Base-by-base conservation (phyloP, 2,888 invertebrate genomes). In the Diachrysia chrysitis region DNA sequence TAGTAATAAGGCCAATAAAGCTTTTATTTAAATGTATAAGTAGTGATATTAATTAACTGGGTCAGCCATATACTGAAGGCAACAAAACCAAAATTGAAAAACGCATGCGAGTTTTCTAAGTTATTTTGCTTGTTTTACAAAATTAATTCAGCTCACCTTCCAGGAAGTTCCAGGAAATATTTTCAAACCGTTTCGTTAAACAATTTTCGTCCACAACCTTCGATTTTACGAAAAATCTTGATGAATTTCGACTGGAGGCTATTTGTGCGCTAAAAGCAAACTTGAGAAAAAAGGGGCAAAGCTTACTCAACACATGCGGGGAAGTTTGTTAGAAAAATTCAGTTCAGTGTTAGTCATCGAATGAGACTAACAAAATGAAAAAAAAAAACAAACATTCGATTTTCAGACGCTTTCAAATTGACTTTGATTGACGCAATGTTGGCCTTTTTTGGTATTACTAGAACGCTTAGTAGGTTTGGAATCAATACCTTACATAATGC, bases 311-410 rank as follows among this genome's bases (percentile, higher is more conserved):
- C 59, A 73, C 56, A 77, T 62, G 73, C 48, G 56, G 14, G 58
- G 61, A 77, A 77, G 56, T 77, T 73, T 73, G 4, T 4, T 12
- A 21, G 54, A 56, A 67, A 66, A 73, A 77, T 53, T 72, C 66
- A 25, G 60, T 77, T 77, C 56, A 63, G 54, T 76, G 58, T 46
- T 35, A 63, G 62, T 66, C 56, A 63, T 60, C 61, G 56, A 63
- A 73, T 66, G 62, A 61, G 67, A 62, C 73, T 72, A 37, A 56
- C 35, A 53, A 73, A 62, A 32, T 61, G 12, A 25, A n/a, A n/a
- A 32, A 54, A 53, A 54, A 19, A 57, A 48, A 9, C 19, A 19
- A 3, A 17, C 10, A 19, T 48, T 37, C 37, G 37, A 37, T 19
- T 48, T 17, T 19, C 19, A 48, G 48, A 19, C 17, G 10, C 17